A percentile compares a stretch with the other conserved stretches of the same genome.
Evolutionary conservation across 2,888 invertebrate genomes (phyloP).

Genomic region (Yponomeuta plumbellus): DNA sequence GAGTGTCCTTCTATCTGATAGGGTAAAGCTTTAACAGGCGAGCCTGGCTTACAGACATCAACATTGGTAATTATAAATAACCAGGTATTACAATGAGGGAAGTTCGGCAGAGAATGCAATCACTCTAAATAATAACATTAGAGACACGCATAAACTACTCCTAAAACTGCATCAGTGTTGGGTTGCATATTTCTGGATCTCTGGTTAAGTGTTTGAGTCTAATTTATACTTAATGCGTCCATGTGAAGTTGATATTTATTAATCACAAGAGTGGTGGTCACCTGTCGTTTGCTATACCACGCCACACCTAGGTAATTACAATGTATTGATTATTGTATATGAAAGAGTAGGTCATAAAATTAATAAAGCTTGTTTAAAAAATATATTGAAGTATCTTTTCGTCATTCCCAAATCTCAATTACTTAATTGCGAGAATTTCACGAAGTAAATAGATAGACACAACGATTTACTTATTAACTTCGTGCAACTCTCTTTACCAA

Average conservation of each 20-base stretch:
- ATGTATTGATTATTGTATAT: slow-evolving; percentile 36
- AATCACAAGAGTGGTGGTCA: slow-evolving; percentile 4
- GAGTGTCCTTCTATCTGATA: slow-evolving; percentile 54
- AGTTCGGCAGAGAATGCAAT: no score
- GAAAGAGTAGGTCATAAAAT: slow-evolving; percentile 49
- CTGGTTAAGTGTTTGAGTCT: not conserved
- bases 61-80: not conserved
- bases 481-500: no score
- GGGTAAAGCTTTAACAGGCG: slow-evolving; percentile 41
- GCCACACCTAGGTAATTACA: slow-evolving; percentile 8
- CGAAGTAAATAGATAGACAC: no score
- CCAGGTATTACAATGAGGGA: no score
- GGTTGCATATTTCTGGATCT: not conserved
- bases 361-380: slow-evolving; percentile 75
- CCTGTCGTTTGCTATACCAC: not conserved
- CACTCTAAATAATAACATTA: no score
- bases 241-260: not conserved
- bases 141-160: no score
- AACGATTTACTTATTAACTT: no score
- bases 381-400: slow-evolving; percentile 12
- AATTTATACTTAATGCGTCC: slow-evolving; percentile 3
- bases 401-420: not conserved
- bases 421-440: no score
- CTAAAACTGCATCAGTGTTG: no score
- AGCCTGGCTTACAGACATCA: not conserved